Conservation (phyloP, 2,113 vertebrate species). For the Perca fluviatilis region DNA sequence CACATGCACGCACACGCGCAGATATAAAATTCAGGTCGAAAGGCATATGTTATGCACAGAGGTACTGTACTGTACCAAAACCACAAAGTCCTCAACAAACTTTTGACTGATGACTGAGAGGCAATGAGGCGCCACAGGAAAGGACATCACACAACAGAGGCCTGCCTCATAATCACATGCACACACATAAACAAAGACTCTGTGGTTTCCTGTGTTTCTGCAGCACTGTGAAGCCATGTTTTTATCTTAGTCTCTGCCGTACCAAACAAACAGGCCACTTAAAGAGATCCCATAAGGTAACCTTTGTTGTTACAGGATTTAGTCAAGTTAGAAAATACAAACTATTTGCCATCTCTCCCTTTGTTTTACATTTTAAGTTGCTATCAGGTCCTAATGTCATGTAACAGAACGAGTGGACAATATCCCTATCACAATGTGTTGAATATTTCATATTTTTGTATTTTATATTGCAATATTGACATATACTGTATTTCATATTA, state of each 20-base stretch:
- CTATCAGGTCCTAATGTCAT: not conserved
- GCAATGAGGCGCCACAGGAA: slow-evolving; percentile 52
- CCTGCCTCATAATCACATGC: slow-evolving; percentile 20
- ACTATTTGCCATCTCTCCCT: not conserved
- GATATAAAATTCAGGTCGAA: slow-evolving; percentile 17
- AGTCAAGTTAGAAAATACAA: slow-evolving; percentile 14
- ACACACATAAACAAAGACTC: slow-evolving; percentile 43
- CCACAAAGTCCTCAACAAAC: not conserved
- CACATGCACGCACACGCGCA: not conserved
- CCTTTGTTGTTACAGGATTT: slow-evolving; percentile 17
- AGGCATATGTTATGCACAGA: slow-evolving; percentile 8
- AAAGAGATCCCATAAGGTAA: not conserved
- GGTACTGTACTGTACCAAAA: not conserved
- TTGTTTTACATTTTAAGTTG: not conserved
- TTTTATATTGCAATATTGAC: not conserved
- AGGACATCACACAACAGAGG: slow-evolving; percentile 52
- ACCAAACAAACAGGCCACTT: slow-evolving; percentile 30
- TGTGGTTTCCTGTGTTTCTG: slow-evolving; percentile 78
- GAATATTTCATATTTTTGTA: not conserved
- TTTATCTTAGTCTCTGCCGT: not conserved
- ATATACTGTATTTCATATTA: not conserved
- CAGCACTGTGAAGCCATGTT: slow-evolving; percentile 27
- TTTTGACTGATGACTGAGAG: slow-evolving; percentile 24
- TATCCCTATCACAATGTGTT: not conserved
- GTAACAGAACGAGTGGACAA: not conserved